Evolutionary conservation across 1,140 invertebrate genomes (phyloP), one percentile per base, ranked within the genome.

Genomic region (Bombus sibiricus): DNA sequence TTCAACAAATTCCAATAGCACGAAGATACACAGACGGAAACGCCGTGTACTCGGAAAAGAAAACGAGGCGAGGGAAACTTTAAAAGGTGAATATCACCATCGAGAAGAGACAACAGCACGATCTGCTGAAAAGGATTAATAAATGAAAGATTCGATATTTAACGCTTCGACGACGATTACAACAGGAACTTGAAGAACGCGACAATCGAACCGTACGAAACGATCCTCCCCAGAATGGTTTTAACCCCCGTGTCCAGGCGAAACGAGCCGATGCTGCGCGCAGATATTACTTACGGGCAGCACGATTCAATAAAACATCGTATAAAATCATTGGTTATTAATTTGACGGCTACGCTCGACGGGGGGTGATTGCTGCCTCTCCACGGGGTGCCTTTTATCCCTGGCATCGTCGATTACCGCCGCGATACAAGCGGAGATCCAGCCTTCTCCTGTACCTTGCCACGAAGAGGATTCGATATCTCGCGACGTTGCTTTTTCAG

Each of bases 251-350:
- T 37, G 32, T 66, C 37, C 59, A 34, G 39, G 9, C 69, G 68
- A 83, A 76, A 76, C 81, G 66, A 83, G 81, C 68, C 90, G 92
- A 93, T 93, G 89, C 91, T 90, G 91, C 87, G 84, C 86, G 75
- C 59, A 90, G 91, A 93, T 93, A 93, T 92, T 92, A 91, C 92
- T 92, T 92, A 92, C 88, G 87, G 87, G 71, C 91, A 89, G 91
- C 92, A 92, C 92, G 92, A 94, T 94, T 95, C 92, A 94, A 94
- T 94, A 92, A 94, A 91, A 87, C 92, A 92, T 94, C 94, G 89
- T 94, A 94, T 93, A 93, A 94, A 94, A 94, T 95, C 94, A 95
- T 95, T 92, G 93, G 91, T 95, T 95, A 95, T 95, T 95, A 94
- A 95, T 95, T 95, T 94, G 93, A 95, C 91, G 93, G 92, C 91